Percentiles rank a stretch among this genome's conserved stretches.
Evolutionary conservation across 2,888 invertebrate genomes (phyloP).

Genomic region (Perizoma flavofasciatum): DNA sequence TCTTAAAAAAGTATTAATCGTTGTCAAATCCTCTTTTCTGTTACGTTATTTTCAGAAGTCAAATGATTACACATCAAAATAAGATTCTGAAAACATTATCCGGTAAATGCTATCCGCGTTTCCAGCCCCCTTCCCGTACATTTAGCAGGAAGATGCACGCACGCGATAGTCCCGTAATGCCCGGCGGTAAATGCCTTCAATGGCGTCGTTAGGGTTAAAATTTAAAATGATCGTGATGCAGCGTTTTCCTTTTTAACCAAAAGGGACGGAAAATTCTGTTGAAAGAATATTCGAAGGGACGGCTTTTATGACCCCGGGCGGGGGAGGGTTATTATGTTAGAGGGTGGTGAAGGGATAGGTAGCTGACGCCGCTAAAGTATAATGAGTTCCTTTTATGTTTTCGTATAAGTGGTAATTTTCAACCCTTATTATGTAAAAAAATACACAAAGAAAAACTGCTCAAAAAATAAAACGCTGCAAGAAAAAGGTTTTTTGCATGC

Average conservation of each 20-base stretch:
- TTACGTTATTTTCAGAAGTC: no score
- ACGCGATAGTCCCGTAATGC: slow-evolving; percentile 74
- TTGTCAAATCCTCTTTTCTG: no score
- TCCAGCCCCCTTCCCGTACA: slow-evolving; percentile 58
- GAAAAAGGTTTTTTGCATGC: slow-evolving; percentile 1
- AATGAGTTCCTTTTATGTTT: slow-evolving; percentile 76
- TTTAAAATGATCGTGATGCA: slow-evolving; percentile 81
- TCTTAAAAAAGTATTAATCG: no score
- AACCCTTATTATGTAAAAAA: slow-evolving; percentile 27
- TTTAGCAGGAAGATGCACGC: slow-evolving; percentile 70
- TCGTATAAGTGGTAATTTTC: slow-evolving; percentile 36
- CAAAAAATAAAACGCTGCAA: neutral
- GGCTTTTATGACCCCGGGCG: slow-evolving; percentile 63
- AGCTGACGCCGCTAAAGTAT: slow-evolving; percentile 66
- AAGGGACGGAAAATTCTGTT: slow-evolving; percentile 70
- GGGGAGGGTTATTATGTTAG: slow-evolving; percentile 75
- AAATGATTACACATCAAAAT: slow-evolving; percentile 19
- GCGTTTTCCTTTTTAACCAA: slow-evolving; percentile 78
- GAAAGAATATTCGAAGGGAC: slow-evolving; percentile 80
- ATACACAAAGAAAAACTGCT: slow-evolving; percentile 5
- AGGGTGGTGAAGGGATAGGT: slow-evolving; percentile 61
- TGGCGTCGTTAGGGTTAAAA: slow-evolving; percentile 79
- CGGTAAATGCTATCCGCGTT: slow-evolving; percentile 20
- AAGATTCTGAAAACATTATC: slow-evolving; percentile 17
- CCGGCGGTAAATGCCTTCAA: slow-evolving; percentile 72